Evolutionary conservation across 2,113 vertebrate genomes (phyloP).

Genomic region (Trematocara stigmaticum): DNA sequence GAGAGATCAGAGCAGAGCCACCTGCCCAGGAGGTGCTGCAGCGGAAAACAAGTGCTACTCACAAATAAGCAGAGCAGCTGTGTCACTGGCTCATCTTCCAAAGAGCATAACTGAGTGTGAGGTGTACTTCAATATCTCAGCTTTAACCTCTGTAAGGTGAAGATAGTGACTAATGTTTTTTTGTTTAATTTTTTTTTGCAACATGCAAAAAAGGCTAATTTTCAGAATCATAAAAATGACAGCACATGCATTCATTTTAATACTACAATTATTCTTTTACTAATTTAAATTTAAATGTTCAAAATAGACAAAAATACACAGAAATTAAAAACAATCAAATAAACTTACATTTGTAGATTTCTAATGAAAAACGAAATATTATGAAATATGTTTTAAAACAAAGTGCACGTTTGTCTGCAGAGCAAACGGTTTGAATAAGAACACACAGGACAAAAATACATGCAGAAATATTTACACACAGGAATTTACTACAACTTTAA

Average conservation of each 20-base stretch:
- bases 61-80: not conserved
- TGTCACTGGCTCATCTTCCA: not conserved
- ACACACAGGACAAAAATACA: not conserved
- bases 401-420: not conserved
- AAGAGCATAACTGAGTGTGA: not conserved
- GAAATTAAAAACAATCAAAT: not conserved
- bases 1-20: not conserved
- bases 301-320: not conserved
- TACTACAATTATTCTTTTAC: not conserved
- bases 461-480: not conserved
- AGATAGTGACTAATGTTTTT: accelerated
- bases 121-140: no score
- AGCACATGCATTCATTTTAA: not conserved
- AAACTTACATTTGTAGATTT: not conserved
- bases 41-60: not conserved
- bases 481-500: not conserved
- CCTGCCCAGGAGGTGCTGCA: not conserved
- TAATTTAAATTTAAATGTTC: accelerated
- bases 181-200: not conserved
- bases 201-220: not conserved
- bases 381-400: not conserved
- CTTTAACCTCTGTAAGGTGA: not conserved
- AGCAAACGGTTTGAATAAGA: not conserved
- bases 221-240: not conserved
- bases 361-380: not conserved